These are phyloP conservation scores for Aphis gossypii DNA, from an alignment of 1,140 invertebrate species.

Conservation along the genomic window DNA sequence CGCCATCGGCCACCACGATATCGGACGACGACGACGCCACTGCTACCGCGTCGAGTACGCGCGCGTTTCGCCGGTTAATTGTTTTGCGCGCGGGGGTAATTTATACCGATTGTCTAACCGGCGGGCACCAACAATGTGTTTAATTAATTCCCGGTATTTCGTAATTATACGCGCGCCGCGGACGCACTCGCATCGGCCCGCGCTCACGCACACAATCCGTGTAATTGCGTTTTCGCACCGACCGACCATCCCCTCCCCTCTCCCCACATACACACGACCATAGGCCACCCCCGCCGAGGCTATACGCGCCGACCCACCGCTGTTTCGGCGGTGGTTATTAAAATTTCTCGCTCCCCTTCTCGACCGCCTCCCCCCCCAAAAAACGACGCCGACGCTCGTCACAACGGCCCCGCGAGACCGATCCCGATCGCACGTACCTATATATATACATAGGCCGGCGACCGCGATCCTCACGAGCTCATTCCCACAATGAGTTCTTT, in stretches of 20 bases:
- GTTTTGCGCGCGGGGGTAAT: slow-evolving; percentile 57
- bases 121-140: slow-evolving; percentile 58
- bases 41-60: neutral
- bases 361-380: too few species aligned
- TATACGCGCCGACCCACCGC: neutral
- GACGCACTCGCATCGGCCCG: slow-evolving; percentile 34
- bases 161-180: slow-evolving; percentile 52
- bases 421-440: neutral
- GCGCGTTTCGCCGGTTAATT: slow-evolving; percentile 54
- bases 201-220: slow-evolving; percentile 41
- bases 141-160: slow-evolving; percentile 58
- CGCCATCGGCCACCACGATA: neutral
- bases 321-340: slow-evolving; percentile 35
- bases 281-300: neutral
- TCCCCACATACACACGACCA: neutral
- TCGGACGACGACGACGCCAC: neutral
- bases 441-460: neutral
- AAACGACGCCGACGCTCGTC: neutral
- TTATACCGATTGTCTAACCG: slow-evolving; percentile 58
- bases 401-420: neutral
- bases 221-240: slow-evolving; percentile 56
- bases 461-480: slow-evolving; percentile 9
- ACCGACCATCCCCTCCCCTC: neutral
- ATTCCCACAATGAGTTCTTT: slow-evolving; percentile 46
- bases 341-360: neutral